These are phyloP conservation scores for Orius laevigatus DNA, from an alignment of 1,140 invertebrate genomes.

Conservation along the genomic window DNA sequence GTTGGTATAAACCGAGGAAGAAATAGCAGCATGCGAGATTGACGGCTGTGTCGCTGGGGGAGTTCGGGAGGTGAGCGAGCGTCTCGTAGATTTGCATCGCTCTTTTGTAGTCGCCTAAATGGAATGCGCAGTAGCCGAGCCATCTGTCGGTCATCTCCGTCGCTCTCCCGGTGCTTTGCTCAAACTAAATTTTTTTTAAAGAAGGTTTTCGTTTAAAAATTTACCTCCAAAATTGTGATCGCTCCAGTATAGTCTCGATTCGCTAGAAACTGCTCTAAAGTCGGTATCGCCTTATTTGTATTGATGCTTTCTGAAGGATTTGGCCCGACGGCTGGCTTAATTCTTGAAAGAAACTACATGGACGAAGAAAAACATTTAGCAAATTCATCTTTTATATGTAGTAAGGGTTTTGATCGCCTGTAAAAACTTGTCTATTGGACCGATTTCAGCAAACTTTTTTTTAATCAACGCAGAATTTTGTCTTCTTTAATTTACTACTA, in stretches of 20 bases:
- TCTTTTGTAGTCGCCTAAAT: slow-evolving; percentile 81
- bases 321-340: slow-evolving; percentile 43
- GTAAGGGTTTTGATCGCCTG: too few species aligned
- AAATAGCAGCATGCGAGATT: slow-evolving; percentile 92
- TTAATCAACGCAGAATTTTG: too few species aligned
- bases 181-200: slow-evolving; percentile 16
- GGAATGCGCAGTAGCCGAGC: slow-evolving; percentile 89
- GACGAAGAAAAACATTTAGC: too few species aligned
- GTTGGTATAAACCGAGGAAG: slow-evolving; percentile 72
- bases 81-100: slow-evolving; percentile 56
- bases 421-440: too few species aligned
- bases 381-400: too few species aligned
- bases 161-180: slow-evolving; percentile 18
- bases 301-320: slow-evolving; percentile 30
- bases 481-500: too few species aligned
- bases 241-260: slow-evolving; percentile 87
- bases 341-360: slow-evolving; percentile 43
- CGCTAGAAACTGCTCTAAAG: slow-evolving; percentile 79
- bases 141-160: slow-evolving; percentile 56
- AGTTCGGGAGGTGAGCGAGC: slow-evolving; percentile 26
- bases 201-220: not conserved
- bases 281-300: slow-evolving; percentile 26
- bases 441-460: too few species aligned
- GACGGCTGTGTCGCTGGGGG: slow-evolving; percentile 38
- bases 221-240: slow-evolving; percentile 77